These are phyloP conservation scores for Talpa occidentalis DNA, from an alignment of 2,113 vertebrate genomes.

Conservation along the genomic window DNA sequence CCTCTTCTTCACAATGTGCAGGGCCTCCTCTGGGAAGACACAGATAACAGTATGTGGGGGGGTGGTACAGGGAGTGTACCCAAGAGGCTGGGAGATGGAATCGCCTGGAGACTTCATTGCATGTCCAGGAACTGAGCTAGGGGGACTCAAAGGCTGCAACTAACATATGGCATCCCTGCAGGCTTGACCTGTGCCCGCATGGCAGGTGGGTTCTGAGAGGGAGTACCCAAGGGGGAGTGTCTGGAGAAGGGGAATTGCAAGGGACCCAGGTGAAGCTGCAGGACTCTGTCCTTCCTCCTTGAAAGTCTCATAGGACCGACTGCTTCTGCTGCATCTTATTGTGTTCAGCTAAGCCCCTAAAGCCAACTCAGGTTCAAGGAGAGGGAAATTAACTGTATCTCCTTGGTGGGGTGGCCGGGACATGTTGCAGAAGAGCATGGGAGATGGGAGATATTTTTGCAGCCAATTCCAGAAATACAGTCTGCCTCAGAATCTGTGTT, in stretches of 20 bases:
- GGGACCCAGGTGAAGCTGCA: background rate
- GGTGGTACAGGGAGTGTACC: background rate
- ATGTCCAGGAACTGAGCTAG: background rate
- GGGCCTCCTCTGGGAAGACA: background rate
- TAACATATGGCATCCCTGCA: background rate
- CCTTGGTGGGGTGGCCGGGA: background rate
- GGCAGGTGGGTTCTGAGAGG: background rate
- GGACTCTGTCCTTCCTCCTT: background rate
- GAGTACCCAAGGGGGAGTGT: background rate
- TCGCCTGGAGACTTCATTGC: background rate
- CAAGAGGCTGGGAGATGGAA: background rate
- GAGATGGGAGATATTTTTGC: background rate
- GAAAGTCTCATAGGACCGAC: background rate
- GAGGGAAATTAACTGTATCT: background rate
- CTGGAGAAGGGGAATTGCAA: background rate
- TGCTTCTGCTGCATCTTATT: background rate
- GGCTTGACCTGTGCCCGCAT: background rate
- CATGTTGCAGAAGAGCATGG: background rate
- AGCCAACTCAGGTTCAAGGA: background rate
- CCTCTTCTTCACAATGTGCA: background rate
- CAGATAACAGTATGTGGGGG: background rate
- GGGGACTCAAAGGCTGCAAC: background rate
- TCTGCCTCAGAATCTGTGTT: background rate
- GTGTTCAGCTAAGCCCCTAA: background rate
- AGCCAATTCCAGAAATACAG: background rate